phyloP scores from a whole-genome alignment of 1,140 invertebrate genomes.

The Meteorus sp. region DNA sequence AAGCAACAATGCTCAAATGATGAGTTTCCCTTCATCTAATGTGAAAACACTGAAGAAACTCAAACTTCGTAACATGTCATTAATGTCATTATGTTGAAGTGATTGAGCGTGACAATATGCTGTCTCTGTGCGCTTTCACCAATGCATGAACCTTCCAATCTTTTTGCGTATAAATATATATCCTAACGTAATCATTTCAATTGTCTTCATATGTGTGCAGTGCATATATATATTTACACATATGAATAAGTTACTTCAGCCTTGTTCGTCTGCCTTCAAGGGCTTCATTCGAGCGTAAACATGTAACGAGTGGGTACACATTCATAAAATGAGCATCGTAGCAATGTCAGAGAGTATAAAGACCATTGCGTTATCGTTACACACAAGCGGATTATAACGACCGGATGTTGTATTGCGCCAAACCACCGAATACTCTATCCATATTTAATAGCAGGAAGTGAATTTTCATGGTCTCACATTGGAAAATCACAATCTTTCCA shows the following conservation, averaged over 20 bases:
- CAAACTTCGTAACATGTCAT: conserved; percentile 11
- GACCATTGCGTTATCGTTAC: conserved; percentile 18
- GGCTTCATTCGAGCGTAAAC: conserved; percentile 24
- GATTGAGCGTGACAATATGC: conserved; percentile 19
- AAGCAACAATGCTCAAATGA: too few relatives aligned
- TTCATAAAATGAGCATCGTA: too few relatives aligned
- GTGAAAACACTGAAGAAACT: conserved; percentile 1
- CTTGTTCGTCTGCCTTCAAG: too few relatives aligned
- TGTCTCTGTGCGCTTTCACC: conserved; percentile 19
- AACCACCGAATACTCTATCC: background rate
- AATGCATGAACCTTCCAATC: conserved; percentile 7
- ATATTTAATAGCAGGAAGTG: conserved; percentile 18
- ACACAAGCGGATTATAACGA: conserved; percentile 10
- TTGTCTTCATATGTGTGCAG: background rate
- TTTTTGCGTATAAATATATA: background rate
- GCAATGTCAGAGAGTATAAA: background rate
- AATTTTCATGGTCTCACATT: conserved; percentile 4
- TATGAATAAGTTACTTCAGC: background rate
- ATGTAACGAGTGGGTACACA: conserved; percentile 21
- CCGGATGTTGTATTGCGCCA: conserved; percentile 19
- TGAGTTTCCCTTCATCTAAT: too few relatives aligned
- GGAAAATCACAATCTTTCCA: background rate
- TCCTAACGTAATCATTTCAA: conserved; percentile 22
- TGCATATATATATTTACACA: background rate
- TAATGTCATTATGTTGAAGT: conserved; percentile 17